These are phyloP conservation scores for Macaria notata DNA, from an alignment of 2,888 invertebrate species.

Conservation along the genomic window DNA sequence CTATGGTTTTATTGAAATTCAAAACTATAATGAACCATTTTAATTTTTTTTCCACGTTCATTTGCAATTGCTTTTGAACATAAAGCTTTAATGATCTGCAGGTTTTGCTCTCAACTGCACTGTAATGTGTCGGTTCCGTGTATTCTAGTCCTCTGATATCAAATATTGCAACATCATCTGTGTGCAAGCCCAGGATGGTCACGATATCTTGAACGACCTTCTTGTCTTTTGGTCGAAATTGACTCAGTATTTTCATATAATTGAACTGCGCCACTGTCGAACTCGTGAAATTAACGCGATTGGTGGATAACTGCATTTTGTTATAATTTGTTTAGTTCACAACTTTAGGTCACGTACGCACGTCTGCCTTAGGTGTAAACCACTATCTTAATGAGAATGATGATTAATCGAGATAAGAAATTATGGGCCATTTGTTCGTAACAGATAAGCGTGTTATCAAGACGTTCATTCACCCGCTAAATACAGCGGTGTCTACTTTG, in stretches of 20 bases:
- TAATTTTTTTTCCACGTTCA: constrained; percentile 40
- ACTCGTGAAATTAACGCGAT: constrained; percentile 67
- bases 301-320: constrained; percentile 66
- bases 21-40: constrained; percentile 51
- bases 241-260: constrained; percentile 67
- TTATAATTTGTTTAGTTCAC: constrained; percentile 6
- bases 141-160: constrained; percentile 24
- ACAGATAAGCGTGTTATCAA: constrained; percentile 52
- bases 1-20: constrained; percentile 17
- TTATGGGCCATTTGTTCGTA: constrained; percentile 52
- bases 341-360: constrained; percentile 50
- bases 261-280: constrained; percentile 67
- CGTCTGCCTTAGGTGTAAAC: constrained; percentile 33
- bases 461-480: constrained; percentile 54
- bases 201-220: constrained; percentile 67
- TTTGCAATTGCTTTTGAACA: constrained; percentile 42
- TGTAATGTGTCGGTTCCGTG: constrained; percentile 28
- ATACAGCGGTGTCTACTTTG: neutral
- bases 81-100: constrained; percentile 39
- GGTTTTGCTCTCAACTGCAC: constrained; percentile 26
- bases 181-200: constrained; percentile 64
- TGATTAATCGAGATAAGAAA: constrained; percentile 65
- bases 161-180: constrained; percentile 50
- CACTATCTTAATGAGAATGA: constrained; percentile 51
- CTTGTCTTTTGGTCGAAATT: constrained; percentile 51